A percentile compares a stretch with the other conserved stretches of the same genome.
Conservation (phyloP, 23 tunicate genomes). For the Halocynthia roretzi region DNA sequence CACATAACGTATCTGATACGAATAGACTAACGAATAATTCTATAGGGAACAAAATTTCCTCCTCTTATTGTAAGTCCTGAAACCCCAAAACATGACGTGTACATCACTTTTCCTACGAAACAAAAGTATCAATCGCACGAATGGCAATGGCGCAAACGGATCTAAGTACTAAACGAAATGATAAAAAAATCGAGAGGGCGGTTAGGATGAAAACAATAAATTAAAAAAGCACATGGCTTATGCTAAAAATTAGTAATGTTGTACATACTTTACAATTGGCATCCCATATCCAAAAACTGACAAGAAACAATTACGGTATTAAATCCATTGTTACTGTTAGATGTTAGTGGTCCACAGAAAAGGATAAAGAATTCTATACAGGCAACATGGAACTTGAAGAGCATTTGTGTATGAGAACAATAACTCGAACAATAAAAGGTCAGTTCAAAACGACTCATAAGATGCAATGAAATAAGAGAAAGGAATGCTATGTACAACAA, state of each 20-base stretch:
- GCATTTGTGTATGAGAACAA: conserved; percentile 7
- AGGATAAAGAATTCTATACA: too few relatives aligned
- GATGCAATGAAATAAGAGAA: background rate
- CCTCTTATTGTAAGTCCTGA: conserved; percentile 6
- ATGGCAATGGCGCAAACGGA: background rate
- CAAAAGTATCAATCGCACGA: background rate
- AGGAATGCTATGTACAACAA: conserved; percentile 14
- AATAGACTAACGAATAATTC: too few relatives aligned
- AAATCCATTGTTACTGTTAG: too few relatives aligned
- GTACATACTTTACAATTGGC: too few relatives aligned
- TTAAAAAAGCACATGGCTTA: too few relatives aligned
- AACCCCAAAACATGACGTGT: conserved; percentile 30
- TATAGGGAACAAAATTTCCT: background rate
- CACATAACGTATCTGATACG: too few relatives aligned
- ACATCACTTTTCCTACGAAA: background rate
- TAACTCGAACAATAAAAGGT: background rate
- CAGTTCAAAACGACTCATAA: background rate
- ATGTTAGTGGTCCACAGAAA: too few relatives aligned
- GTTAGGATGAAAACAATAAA: too few relatives aligned
- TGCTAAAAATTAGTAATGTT: too few relatives aligned
- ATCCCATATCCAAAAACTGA: too few relatives aligned
- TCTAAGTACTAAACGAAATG: background rate
- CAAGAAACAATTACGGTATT: too few relatives aligned
- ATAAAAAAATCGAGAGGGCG: background rate
- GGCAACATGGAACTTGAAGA: conserved; percentile 7